These are phyloP conservation scores for Hipparchia sbordonii DNA, from an alignment of 2,888 invertebrate genomes.

Conservation along the genomic window DNA sequence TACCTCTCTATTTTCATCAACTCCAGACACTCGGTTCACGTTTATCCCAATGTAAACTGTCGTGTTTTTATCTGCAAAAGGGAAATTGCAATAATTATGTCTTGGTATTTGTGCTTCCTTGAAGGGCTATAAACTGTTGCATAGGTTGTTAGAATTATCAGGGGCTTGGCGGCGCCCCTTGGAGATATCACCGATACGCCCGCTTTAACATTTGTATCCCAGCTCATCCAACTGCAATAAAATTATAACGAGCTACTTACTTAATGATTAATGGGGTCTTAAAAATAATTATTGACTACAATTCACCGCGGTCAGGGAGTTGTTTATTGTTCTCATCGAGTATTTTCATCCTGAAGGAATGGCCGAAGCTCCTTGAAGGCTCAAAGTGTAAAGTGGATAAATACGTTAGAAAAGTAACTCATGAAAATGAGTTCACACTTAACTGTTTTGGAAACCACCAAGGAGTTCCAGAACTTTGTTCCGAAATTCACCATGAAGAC, in stretches of 20 bases:
- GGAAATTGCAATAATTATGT: conserved; percentile 33
- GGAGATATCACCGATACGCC: conserved; percentile 48
- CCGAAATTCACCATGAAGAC: too few species aligned
- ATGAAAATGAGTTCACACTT: too few species aligned
- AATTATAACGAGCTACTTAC: conserved; percentile 33
- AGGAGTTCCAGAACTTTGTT: too few species aligned
- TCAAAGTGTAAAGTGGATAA: too few species aligned
- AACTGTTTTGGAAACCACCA: too few species aligned
- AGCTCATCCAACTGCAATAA: conserved; percentile 32
- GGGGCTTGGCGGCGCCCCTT: conserved; percentile 39
- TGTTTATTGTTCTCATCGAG: too few species aligned
- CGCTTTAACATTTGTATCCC: conserved; percentile 35
- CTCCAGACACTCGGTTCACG: conserved; percentile 84
- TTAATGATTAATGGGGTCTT: conserved; percentile 26
- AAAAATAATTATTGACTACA: background rate
- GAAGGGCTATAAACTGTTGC: conserved; percentile 46
- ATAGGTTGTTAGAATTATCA: conserved; percentile 41
- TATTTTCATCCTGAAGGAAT: too few species aligned
- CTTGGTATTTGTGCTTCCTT: conserved; percentile 40
- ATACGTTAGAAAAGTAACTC: too few species aligned
- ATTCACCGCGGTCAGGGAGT: too few species aligned
- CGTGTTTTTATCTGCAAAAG: conserved; percentile 80
- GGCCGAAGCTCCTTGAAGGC: too few species aligned
- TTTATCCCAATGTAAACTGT: conserved; percentile 84
- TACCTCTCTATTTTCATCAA: conserved; percentile 86